Evolutionary conservation across 2,113 vertebrate genomes (phyloP), one percentile per base, ranked within the genome.

Genomic region (Zosterops borbonicus): DNA sequence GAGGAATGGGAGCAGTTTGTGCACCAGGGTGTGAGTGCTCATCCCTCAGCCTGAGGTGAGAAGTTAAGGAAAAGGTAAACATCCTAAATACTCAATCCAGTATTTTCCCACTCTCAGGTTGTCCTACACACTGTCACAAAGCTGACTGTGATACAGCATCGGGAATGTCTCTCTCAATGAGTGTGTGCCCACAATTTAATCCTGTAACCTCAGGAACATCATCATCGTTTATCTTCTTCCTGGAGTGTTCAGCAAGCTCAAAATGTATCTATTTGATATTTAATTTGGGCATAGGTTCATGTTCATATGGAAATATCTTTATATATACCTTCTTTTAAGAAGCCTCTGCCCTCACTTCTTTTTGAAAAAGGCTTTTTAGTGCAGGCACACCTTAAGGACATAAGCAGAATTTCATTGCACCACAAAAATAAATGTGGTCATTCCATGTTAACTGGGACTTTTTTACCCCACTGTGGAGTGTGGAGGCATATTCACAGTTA

Each of bases 361-460:
- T 87, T 59, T 35, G 44, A 29, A 74, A 28, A 3, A 21, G 22
- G 12, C 4, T 39, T 67, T 56, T 70, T 46, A 14, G 22, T 25
- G 28, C 31, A 85, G 35, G 12, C 25, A 64, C 33, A 50, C 14
- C 18, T 56, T 65, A n/a, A 53, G 83, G 46, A 65, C 11, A 9
- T 3, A 25, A 25, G 25, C 11, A 59, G 15, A 12, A 13, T 62
- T 91, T 67, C 0, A 0, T 42, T 37, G 19, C 64, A 39, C 21
- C 50, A 27, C 0, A 0, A 22, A 63, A 84, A 69, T 62, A 31
- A 46, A 49, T 7, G 3, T 18, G 2, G 7, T 42, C 23, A 14
- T 59, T 87, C 33, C 39, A 12, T 6, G 18, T 18, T 41, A 79
- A 63, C 21, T 33, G 2, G 2, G 18, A 46, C 4, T 22, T 53